phyloP scores from a whole-genome alignment of 2,113 vertebrate genomes.

The Mohoua ochrocephala region DNA sequence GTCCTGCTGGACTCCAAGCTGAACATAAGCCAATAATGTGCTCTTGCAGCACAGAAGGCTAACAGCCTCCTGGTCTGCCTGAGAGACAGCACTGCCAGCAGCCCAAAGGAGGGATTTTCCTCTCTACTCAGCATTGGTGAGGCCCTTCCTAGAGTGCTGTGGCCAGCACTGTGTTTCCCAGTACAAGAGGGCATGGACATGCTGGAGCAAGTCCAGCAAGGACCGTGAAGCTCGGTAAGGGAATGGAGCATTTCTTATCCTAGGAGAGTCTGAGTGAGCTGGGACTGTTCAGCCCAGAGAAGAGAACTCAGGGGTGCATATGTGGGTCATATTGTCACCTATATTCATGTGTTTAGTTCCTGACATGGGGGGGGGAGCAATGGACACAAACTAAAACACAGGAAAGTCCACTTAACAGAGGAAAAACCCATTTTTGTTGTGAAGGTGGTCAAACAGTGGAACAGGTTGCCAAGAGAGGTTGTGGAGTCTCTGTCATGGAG shows the following conservation, averaged over 20 bases:
- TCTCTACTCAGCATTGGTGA: neutral
- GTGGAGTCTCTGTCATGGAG: neutral
- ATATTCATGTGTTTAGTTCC: neutral
- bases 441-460: neutral
- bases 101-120: neutral
- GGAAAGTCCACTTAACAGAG: neutral
- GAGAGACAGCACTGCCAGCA: neutral
- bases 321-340: neutral
- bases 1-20: neutral
- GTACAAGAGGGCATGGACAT: neutral
- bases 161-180: neutral
- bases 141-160: no score
- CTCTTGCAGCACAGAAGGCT: neutral
- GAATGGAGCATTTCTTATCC: neutral
- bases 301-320: neutral
- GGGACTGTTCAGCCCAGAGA: neutral
- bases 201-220: neutral
- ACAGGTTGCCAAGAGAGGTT: neutral
- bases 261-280: neutral
- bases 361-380: neutral
- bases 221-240: neutral
- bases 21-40: neutral
- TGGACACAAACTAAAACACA: neutral
- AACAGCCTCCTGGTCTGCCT: neutral
- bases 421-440: neutral